These are phyloP conservation scores for Lagria hirta DNA, from an alignment of 2,888 invertebrate species.

Conservation along the genomic window DNA sequence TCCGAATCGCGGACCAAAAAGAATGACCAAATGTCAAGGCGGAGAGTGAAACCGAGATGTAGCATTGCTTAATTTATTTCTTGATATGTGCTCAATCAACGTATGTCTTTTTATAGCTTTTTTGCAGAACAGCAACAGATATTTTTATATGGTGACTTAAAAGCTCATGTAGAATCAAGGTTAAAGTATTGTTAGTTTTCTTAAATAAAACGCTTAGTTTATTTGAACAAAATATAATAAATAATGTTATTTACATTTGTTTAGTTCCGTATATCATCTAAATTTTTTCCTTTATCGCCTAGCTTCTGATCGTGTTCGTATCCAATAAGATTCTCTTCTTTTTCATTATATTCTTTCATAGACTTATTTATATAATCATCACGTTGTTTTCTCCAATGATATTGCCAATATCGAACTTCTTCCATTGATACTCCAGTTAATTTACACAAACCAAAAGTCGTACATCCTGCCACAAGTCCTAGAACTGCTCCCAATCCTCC, in stretches of 20 bases:
- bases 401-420: slow-evolving; percentile 64
- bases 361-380: slow-evolving; percentile 48
- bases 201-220: slow-evolving; percentile 13
- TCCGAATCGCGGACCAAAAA: slow-evolving; percentile 86
- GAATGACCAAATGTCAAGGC: slow-evolving; percentile 72
- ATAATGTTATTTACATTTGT: slow-evolving; percentile 7
- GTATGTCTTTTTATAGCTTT: slow-evolving; percentile 18
- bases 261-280: slow-evolving; percentile 30
- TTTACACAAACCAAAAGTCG: slow-evolving; percentile 60
- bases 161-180: slow-evolving; percentile 18
- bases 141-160: slow-evolving; percentile 12
- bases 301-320: slow-evolving; percentile 36
- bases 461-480: slow-evolving; percentile 62
- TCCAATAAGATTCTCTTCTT: slow-evolving; percentile 43
- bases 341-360: slow-evolving; percentile 39
- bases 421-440: slow-evolving; percentile 64
- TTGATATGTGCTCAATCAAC: slow-evolving; percentile 18
- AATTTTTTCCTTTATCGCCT: slow-evolving; percentile 36
- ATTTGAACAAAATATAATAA: slow-evolving; percentile 11
- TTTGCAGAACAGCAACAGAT: slow-evolving; percentile 15
- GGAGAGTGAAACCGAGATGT: slow-evolving; percentile 10
- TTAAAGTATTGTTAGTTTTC: slow-evolving; percentile 8
- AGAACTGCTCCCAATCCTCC: slow-evolving; percentile 62
- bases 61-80: slow-evolving; percentile 17
- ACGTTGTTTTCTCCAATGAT: slow-evolving; percentile 54